Evolutionary conservation across 2,888 invertebrate genomes (phyloP), one percentile per base, ranked within the genome.

Genomic region (Acanthosepion lycidas): DNA sequence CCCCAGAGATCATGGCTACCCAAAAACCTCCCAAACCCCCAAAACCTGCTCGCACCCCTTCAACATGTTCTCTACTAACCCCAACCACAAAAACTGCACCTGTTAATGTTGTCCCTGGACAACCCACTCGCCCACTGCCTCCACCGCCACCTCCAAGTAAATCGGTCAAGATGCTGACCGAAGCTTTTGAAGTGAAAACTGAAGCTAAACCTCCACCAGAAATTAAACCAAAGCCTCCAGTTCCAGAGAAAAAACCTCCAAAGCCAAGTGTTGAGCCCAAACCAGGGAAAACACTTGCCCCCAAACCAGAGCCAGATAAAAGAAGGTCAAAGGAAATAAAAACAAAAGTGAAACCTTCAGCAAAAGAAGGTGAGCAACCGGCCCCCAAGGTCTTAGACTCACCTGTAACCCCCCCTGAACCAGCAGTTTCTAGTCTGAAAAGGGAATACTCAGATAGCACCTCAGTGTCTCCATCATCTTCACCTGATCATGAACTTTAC

Each of bases 321-420:
- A 95, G 96, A 59, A 96, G 96, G 91, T 96, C 96, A 0, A 97
- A 97, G 94, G 96, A 97, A 91, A 94, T 97, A 95, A 97, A 97
- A 95, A 96, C 96, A 0, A 96, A 96, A 94, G 96, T 96, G 15
- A 96, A 96, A 95, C 96, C 97, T 0, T 94, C 96, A 4, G 95
- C 96, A 8, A 96, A 96, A 53, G 96, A 96, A 4, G 96, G 97
- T 94, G 96, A 97, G 91, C 96, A 96, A 59, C 96, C 96, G 3
- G 95, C 96, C 64, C 97, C 97, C 0, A 96, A 96, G 94, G 97
- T 97, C 5, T 95, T 97, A 94, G 96, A 96, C 95, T 97, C 97
- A 23, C 97, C 97, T 6, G 96, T 96, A 48, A 97, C 97, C 49
- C 97, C 97, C 5, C 96, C 96, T 95, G 96, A 96, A 95, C 97